Percentiles rank a stretch among this genome's conserved stretches.
Conservation (phyloP, 2,113 vertebrate genomes). For the Mobula birostris region DNA sequence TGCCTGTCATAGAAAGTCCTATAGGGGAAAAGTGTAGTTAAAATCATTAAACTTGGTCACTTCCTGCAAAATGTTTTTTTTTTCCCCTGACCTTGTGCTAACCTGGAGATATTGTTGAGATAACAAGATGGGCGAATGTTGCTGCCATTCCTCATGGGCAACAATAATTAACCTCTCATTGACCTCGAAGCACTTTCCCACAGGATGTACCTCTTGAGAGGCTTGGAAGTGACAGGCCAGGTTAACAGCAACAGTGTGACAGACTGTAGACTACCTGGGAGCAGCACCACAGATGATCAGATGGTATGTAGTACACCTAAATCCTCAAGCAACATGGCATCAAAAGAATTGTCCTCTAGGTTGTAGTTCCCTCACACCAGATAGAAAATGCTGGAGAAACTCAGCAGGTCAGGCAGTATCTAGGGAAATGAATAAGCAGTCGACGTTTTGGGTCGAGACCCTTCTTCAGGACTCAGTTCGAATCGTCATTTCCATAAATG, state of each 20-base stretch:
- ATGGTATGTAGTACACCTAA: background rate
- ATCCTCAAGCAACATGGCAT: background rate
- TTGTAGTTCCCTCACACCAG: background rate
- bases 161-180: conserved; percentile 27
- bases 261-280: background rate
- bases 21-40: background rate
- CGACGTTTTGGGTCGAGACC: too few species aligned
- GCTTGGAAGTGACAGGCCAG: background rate
- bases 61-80: background rate
- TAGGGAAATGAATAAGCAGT: too few species aligned
- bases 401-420: too few species aligned
- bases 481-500: too few species aligned
- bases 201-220: background rate
- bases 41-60: background rate
- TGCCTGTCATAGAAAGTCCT: background rate
- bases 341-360: background rate
- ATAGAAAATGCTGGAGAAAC: too few species aligned
- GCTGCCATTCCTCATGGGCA: background rate
- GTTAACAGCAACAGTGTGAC: background rate
- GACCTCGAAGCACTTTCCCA: conserved; percentile 21
- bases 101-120: background rate
- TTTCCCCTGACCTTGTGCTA: background rate
- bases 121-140: background rate
- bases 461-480: too few species aligned
- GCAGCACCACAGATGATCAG: background rate